Evolutionary conservation across 2,888 invertebrate species (phyloP).

Genomic region (Apamea crenata): DNA sequence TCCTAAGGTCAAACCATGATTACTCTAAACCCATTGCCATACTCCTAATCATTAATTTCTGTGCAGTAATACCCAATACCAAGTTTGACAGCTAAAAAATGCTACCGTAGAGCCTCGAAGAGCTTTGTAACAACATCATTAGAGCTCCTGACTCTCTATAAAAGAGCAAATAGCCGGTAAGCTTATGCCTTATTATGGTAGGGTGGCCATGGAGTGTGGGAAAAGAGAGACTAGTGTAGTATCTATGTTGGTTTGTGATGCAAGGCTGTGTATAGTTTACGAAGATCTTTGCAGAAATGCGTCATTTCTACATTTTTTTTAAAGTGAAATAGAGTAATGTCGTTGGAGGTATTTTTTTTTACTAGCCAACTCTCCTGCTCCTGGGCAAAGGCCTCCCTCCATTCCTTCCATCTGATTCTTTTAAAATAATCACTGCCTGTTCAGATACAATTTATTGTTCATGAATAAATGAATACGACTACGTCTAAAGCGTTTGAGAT

Average conservation of each 20-base stretch:
- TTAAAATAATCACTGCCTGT: too few species aligned
- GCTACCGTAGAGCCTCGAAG: constrained; percentile 78
- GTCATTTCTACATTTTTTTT: too few species aligned
- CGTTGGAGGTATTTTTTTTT: too few species aligned
- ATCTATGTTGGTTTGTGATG: neutral
- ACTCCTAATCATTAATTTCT: constrained; percentile 44
- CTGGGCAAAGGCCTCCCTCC: too few species aligned
- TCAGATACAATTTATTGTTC: too few species aligned
- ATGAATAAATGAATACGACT: too few species aligned
- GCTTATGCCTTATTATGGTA: constrained; percentile 82
- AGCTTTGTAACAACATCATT: constrained; percentile 83
- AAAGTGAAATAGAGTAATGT: too few species aligned
- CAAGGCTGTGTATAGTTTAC: neutral
- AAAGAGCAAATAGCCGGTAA: constrained; percentile 84
- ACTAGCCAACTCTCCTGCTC: too few species aligned
- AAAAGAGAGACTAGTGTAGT: neutral
- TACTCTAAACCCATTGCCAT: constrained; percentile 26
- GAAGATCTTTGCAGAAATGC: too few species aligned
- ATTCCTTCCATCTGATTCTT: too few species aligned
- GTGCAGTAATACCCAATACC: constrained; percentile 59
- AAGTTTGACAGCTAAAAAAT: constrained; percentile 82
- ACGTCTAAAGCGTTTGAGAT: too few species aligned
- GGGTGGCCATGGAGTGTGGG: constrained; percentile 63
- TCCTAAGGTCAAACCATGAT: constrained; percentile 41
- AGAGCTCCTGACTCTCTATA: constrained; percentile 76